Base-by-base conservation (phyloP, 2,797 vertebrate species). In the Remorina albescens region DNA sequence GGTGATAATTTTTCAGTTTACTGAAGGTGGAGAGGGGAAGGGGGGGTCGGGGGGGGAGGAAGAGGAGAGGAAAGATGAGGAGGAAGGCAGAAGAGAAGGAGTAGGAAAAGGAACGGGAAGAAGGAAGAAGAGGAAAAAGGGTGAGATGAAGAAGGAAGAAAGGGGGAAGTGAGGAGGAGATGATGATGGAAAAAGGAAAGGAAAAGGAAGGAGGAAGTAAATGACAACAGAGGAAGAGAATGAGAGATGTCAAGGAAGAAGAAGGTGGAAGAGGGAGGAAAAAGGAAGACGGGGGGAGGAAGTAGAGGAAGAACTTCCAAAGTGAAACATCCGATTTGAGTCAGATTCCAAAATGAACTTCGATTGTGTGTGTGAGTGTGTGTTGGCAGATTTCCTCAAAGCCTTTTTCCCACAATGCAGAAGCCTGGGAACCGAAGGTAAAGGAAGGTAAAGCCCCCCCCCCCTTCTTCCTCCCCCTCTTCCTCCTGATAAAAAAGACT, bases 1-100 rank as follows among this genome's bases (percentile, higher is more conserved):
- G 85, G 94, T 58, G 95, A 96, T 96, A 93, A 96, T 96, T 96
- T 96, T 91, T 89, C 83, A 90, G 95, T 96, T 96, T 97, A 95
- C 95, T 96, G 95, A 94, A 71, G 54, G 51, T 1, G 61, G 61
- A 47, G n/a, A n/a, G n/a, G n/a, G n/a, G n/a, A n/a, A n/a, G n/a
- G n/a, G n/a, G n/a, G n/a, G n/a, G n/a, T n/a, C n/a, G 61, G 64
- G 74, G 53, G 58, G 26, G 59, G 68, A 13, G 15, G 26, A 18
- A 4, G 9, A 6, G 23, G 32, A 37, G 12, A 15, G 10, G 11
- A 7, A 16, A 3, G n/a, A n/a, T n/a, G 12, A 36, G 12, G 11
- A 3, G n/a, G 5, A 7, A 41, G 9, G 1, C n/a, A n/a, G n/a
- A n/a, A n/a, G n/a, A n/a, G n/a, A n/a, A n/a, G n/a, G n/a, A n/a